Evolutionary conservation across 2,113 vertebrate genomes (phyloP), one percentile per base, ranked within the genome.

Genomic region (Sinocyclocheilus grahami): DNA sequence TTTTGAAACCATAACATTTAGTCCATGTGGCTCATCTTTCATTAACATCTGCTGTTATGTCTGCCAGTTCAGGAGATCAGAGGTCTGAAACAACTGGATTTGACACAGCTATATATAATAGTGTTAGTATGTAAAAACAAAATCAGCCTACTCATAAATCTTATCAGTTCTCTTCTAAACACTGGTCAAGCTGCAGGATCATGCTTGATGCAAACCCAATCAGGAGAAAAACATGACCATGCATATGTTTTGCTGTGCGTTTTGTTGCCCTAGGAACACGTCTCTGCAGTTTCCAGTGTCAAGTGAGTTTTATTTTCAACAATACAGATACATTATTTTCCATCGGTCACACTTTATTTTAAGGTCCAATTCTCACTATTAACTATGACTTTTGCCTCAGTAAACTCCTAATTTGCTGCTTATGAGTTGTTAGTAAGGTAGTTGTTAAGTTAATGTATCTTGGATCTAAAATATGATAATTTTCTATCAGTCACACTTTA

Each of bases 101-200:
- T 71, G 80, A 82, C 80, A 82, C 42, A 51, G 79, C 63, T 71
- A 82, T 82, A 82, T 69, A 82, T 82, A 22, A 67, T 51, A 82
- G 46, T 53, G 27, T 51, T 71, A 53, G 80, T 71, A 14, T 71
- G 65, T 67, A 69, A 82, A 82, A 82, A 82, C 46, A 33, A 53
- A 82, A 82, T 69, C 9, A 67, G 63, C 30, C 42, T 53, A 22
- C 62, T 30, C 63, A 82, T 82, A 82, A 82, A 82, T 82, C 80
- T 63, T 71, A 48, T 53, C 42, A 11, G 80, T 20, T 22, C 12
- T 82, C 48, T 69, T 71, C 80, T 71, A 82, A 82, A 71, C 80
- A 82, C 46, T 53, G 80, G 80, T 71, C 63, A 71, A 22, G 63
- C 63, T 82, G 62, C 37, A 46, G 71, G 22, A 46, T 46, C 75